phyloP scores from a whole-genome alignment of 2,113 vertebrate species.

The Clarias magur region DNA sequence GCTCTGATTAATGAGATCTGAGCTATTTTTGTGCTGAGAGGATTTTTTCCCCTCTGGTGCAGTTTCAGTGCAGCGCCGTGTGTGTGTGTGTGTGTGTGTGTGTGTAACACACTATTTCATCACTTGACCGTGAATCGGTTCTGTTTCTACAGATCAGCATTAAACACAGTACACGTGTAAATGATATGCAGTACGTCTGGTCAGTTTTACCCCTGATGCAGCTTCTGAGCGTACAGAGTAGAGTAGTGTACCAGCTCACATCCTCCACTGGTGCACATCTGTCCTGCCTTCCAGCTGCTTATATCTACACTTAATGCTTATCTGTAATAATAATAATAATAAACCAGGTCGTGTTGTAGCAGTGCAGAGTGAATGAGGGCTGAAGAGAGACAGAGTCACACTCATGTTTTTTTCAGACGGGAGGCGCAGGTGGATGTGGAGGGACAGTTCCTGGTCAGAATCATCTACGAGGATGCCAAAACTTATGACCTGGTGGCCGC shows the following conservation, averaged over 20 bases:
- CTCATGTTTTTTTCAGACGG: slow-evolving; percentile 72
- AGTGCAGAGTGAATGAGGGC: neutral
- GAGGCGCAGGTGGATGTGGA: slow-evolving; percentile 98
- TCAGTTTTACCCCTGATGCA: neutral
- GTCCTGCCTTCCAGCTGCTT: neutral
- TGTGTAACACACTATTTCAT: neutral
- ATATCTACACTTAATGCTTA: neutral
- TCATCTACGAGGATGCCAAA: slow-evolving; percentile 98
- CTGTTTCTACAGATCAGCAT: neutral
- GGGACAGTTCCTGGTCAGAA: slow-evolving; percentile 96
- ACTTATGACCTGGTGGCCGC: slow-evolving; percentile 96
- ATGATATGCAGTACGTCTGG: neutral
- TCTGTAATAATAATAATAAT: neutral
- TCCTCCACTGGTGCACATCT: neutral
- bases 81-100: slow-evolving; percentile 4
- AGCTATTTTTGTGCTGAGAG: neutral
- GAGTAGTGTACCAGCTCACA: neutral
- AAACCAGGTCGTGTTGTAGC: neutral
- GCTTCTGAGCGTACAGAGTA: neutral
- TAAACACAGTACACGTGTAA: neutral
- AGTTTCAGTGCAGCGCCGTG: neutral
- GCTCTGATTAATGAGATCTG: slow-evolving; percentile 3
- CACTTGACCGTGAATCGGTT: neutral
- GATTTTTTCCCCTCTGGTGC: neutral
- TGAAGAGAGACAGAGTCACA: slow-evolving; percentile 1